Evolutionary conservation across 2,797 vertebrate species (phyloP).

Genomic region (Meda fulgida): DNA sequence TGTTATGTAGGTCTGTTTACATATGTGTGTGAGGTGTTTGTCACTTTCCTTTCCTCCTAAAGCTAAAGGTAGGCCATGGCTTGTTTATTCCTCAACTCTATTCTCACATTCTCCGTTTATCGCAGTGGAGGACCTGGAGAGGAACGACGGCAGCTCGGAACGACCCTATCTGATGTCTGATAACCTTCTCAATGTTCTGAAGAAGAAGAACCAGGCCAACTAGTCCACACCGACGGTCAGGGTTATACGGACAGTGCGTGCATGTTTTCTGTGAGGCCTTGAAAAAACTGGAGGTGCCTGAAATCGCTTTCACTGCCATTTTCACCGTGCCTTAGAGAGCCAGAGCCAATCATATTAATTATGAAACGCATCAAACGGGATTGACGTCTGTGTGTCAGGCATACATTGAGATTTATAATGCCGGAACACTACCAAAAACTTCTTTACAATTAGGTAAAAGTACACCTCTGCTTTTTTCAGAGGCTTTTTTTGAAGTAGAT

Average conservation of each 20-base stretch:
- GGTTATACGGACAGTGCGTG: neutral
- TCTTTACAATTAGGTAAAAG: neutral
- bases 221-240: neutral
- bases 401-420: neutral
- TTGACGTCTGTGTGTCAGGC: neutral
- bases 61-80: neutral
- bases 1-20: neutral
- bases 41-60: neutral
- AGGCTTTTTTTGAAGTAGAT: neutral
- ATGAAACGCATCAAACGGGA: neutral
- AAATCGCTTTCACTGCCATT: neutral
- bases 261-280: neutral
- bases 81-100: constrained; percentile 9
- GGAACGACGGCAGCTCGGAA: constrained; percentile 87
- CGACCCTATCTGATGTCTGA: constrained; percentile 92
- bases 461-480: neutral
- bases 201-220: constrained; percentile 79
- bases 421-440: neutral
- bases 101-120: constrained; percentile 52
- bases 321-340: neutral
- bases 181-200: constrained; percentile 86
- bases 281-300: neutral
- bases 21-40: neutral
- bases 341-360: neutral
- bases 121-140: constrained; percentile 94